Percentiles rank a stretch among this genome's conserved stretches.
phyloP scores from a whole-genome alignment of 2,888 invertebrate species.

The Drosophila greeni region DNA sequence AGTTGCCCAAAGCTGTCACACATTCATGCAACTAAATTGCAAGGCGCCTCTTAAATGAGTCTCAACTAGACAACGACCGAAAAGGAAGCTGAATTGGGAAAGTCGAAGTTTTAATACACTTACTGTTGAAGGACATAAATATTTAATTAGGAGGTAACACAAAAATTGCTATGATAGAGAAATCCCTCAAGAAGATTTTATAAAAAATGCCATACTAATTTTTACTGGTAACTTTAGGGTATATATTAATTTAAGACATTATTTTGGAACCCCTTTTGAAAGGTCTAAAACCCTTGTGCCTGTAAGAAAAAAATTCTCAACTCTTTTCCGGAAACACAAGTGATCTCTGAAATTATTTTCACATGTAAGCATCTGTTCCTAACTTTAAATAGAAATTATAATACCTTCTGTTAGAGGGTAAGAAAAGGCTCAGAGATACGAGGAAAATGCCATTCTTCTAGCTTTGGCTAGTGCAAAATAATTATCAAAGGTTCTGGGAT shows the following conservation, averaged over 20 bases:
- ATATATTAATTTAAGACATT: neutral
- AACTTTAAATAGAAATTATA: neutral
- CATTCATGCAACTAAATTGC: constrained; percentile 39
- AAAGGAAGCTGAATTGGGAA: neutral
- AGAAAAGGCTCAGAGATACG: neutral
- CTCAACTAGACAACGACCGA: neutral
- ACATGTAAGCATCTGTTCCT: neutral
- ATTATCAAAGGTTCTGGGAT: constrained; percentile 9
- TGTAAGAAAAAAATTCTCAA: neutral
- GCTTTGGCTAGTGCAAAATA: constrained; percentile 6
- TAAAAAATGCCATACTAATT: neutral
- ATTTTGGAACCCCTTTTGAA: neutral
- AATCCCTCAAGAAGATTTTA: accelerated
- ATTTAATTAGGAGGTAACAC: neutral
- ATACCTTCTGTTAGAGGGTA: neutral
- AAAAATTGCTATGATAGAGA: accelerated
- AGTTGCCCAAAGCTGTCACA: constrained; percentile 36
- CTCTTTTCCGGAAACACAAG: too few species aligned
- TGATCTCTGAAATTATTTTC: neutral
- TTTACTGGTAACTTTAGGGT: neutral
- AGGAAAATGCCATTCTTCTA: neutral
- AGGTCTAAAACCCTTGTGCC: too few species aligned
- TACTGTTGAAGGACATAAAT: neutral
- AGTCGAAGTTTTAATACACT: neutral
- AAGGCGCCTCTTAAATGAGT: constrained; percentile 29